These are phyloP conservation scores for Mylabris sibirica DNA, from an alignment of 2,888 invertebrate species.

Conservation along the genomic window DNA sequence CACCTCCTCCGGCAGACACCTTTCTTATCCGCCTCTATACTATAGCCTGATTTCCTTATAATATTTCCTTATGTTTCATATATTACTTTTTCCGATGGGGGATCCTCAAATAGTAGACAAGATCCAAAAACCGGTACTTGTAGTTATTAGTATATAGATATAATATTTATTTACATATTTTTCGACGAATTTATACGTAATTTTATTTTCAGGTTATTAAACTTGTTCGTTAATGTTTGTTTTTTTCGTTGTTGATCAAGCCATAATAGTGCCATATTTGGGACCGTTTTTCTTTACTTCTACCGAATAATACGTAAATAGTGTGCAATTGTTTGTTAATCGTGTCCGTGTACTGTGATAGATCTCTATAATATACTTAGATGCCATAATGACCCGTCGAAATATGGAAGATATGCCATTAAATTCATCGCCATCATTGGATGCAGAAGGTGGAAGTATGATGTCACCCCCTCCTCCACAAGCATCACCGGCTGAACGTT, in stretches of 20 bases:
- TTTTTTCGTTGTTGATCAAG: conserved; percentile 31
- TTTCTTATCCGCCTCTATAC: conserved; percentile 26
- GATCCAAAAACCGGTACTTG: conserved; percentile 51
- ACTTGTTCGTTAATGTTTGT: conserved; percentile 7
- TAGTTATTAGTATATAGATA: conserved; percentile 41
- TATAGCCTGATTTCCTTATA: conserved; percentile 27
- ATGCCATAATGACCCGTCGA: conserved; percentile 57
- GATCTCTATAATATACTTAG: conserved; percentile 32
- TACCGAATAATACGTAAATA: conserved; percentile 52
- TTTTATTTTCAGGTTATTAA: conserved; percentile 36
- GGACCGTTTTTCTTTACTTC: conserved; percentile 40
- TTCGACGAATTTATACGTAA: conserved; percentile 26
- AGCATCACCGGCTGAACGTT: conserved; percentile 63
- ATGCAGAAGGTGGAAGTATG: conserved; percentile 52
- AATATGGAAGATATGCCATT: conserved; percentile 56
- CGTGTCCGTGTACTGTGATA: conserved; percentile 59
- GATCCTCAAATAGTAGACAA: conserved; percentile 50
- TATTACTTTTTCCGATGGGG: conserved; percentile 37
- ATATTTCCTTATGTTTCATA: conserved; percentile 19
- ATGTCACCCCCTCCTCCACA: conserved; percentile 64
- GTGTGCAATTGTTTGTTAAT: conserved; percentile 54
- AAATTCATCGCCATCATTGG: conserved; percentile 49
- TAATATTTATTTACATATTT: conserved; percentile 42
- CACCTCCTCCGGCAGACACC: conserved; percentile 31
- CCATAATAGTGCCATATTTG: conserved; percentile 56